Conservation (phyloP, 2,113 vertebrate genomes). For the Vombatus ursinus region DNA sequence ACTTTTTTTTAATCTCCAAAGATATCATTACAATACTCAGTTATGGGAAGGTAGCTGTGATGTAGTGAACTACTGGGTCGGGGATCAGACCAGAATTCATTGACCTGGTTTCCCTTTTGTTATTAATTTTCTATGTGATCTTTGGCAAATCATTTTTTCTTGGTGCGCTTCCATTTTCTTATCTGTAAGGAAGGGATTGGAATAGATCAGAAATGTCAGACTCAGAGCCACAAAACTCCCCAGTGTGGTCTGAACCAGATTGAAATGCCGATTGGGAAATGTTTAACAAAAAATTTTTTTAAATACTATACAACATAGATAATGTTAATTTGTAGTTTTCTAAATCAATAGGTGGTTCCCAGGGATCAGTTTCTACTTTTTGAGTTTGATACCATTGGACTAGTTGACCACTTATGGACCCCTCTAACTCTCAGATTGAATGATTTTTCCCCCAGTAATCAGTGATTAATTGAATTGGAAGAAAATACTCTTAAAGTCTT, state of each 20-base stretch:
- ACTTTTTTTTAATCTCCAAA: not conserved
- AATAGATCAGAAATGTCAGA: not conserved
- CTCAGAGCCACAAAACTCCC: not conserved
- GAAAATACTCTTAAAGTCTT: not conserved
- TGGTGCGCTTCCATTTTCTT: not conserved
- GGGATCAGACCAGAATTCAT: too few species aligned
- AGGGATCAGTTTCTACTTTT: not conserved
- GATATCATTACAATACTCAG: not conserved
- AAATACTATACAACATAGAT: not conserved
- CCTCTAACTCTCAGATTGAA: not conserved
- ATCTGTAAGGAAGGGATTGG: not conserved
- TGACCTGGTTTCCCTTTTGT: not conserved
- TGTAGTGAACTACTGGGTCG: not conserved
- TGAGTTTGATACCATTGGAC: not conserved
- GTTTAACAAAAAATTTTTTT: not conserved
- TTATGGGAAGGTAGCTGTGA: not conserved
- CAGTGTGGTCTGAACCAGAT: not conserved
- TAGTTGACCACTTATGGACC: not conserved
- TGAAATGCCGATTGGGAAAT: not conserved
- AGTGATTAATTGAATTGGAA: not conserved
- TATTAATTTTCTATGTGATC: not conserved
- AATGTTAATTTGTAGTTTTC: not conserved
- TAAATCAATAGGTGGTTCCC: not conserved
- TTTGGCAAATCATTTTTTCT: not conserved
- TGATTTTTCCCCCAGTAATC: not conserved